A percentile compares a stretch with the other conserved stretches of the same genome.
Conservation (phyloP, 2,113 vertebrate species). For the Hippolais icterina region DNA sequence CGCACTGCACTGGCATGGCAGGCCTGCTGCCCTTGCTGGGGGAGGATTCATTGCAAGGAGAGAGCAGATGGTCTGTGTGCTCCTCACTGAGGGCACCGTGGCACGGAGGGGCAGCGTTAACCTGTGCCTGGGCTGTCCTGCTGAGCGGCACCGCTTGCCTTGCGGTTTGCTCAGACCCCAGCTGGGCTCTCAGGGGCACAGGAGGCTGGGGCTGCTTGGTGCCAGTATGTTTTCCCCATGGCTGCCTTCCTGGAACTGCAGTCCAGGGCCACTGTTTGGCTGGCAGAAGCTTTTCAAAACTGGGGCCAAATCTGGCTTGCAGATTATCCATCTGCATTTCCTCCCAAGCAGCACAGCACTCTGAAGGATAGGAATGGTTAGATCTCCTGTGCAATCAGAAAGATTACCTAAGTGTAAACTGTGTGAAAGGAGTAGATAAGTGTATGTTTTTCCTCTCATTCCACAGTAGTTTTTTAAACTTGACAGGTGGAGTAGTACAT, state of each 20-base stretch:
- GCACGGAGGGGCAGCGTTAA: neutral
- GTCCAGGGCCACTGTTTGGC: neutral
- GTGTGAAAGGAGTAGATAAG: neutral
- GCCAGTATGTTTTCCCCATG: neutral
- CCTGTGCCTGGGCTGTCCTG: neutral
- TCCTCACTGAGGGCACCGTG: neutral
- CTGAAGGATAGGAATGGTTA: neutral
- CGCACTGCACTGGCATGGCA: rapidly evolving
- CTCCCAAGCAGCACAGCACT: neutral
- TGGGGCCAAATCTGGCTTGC: neutral
- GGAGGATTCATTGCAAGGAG: neutral
- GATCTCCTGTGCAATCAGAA: neutral
- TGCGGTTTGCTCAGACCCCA: neutral
- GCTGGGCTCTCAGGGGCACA: neutral
- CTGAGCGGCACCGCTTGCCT: rapidly evolving
- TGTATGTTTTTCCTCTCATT: neutral
- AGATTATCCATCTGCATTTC: neutral
- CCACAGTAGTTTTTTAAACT: neutral
- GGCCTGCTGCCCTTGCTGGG: neutral
- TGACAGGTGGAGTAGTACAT: neutral
- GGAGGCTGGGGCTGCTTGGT: neutral
- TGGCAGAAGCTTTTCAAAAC: neutral
- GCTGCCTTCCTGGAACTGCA: neutral
- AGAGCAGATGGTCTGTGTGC: neutral
- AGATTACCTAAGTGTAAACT: neutral